Conservation (phyloP, 2,113 vertebrate genomes). For the Ia io region DNA sequence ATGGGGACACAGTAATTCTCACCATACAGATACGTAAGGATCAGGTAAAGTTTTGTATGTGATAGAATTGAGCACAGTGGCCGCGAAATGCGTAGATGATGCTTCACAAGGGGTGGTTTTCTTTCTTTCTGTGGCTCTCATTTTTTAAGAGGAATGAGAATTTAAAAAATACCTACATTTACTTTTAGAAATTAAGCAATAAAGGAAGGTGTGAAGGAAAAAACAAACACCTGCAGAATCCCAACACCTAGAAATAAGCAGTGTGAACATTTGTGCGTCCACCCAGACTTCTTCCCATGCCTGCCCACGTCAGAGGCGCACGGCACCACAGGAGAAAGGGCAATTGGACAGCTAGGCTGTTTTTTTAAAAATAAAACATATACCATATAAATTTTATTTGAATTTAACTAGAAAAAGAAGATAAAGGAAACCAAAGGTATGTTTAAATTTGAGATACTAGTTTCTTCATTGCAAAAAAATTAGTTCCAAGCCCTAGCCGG, state of each 20-base stretch:
- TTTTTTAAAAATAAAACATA: not conserved
- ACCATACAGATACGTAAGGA: not conserved
- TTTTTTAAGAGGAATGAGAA: not conserved
- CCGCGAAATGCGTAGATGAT: not conserved
- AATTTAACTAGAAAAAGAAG: not conserved
- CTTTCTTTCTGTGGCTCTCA: not conserved
- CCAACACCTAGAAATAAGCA: not conserved
- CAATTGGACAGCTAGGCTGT: not conserved
- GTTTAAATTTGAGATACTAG: not conserved
- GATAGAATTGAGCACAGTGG: not conserved
- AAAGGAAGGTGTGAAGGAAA: not conserved
- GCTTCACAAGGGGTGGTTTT: not conserved
- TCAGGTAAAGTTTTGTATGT: not conserved
- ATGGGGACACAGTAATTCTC: not conserved
- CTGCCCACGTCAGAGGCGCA: not conserved
- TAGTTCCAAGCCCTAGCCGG: not conserved
- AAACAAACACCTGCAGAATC: not conserved
- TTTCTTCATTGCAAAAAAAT: not conserved
- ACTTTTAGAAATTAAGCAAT: constrained; percentile 38
- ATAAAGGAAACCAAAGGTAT: not conserved
- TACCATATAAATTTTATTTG: not conserved
- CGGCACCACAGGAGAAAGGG: not conserved
- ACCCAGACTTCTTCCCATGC: not conserved
- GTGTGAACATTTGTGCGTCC: too few relatives aligned
- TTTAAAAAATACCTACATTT: not conserved